Percentiles rank a stretch among this genome's conserved stretches.
These are phyloP conservation scores for Daphoenositta chrysoptera DNA, from an alignment of 2,113 vertebrate genomes.

Conservation along the genomic window DNA sequence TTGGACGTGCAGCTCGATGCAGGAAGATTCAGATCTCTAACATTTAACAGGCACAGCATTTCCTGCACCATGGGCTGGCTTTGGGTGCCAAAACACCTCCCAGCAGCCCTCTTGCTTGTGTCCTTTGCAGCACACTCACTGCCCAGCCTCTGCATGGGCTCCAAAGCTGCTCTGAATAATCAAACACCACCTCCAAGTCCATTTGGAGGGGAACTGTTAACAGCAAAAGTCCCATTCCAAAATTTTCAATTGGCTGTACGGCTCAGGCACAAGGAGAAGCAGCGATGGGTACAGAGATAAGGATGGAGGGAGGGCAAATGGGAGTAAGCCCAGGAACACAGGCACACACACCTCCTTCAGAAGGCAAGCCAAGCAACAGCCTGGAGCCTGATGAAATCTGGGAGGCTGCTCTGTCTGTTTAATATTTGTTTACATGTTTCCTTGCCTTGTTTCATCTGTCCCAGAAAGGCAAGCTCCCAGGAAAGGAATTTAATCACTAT, in stretches of 20 bases:
- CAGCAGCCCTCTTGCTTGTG: background rate
- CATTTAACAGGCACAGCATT: background rate
- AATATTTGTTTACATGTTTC: conserved; percentile 31
- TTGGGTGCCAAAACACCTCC: background rate
- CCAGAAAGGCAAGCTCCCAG: background rate
- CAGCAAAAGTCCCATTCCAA: background rate
- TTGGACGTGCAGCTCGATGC: background rate
- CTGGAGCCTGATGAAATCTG: background rate
- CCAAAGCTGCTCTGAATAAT: background rate
- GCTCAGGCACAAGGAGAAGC: background rate
- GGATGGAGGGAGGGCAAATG: background rate
- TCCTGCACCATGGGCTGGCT: background rate
- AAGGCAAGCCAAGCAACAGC: background rate
- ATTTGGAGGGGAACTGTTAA: background rate
- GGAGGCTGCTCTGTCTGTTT: background rate
- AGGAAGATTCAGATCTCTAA: background rate
- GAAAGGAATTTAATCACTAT: conserved; percentile 22
- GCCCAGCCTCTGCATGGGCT: background rate
- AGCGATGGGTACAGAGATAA: background rate
- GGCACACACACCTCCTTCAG: background rate
- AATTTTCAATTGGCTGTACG: background rate
- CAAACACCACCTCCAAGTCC: background rate
- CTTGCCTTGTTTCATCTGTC: background rate
- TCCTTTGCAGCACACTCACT: background rate
- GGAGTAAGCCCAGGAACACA: background rate